These are phyloP conservation scores for Bradysia coprophila DNA, from an alignment of 1,140 invertebrate species.

Conservation along the genomic window DNA sequence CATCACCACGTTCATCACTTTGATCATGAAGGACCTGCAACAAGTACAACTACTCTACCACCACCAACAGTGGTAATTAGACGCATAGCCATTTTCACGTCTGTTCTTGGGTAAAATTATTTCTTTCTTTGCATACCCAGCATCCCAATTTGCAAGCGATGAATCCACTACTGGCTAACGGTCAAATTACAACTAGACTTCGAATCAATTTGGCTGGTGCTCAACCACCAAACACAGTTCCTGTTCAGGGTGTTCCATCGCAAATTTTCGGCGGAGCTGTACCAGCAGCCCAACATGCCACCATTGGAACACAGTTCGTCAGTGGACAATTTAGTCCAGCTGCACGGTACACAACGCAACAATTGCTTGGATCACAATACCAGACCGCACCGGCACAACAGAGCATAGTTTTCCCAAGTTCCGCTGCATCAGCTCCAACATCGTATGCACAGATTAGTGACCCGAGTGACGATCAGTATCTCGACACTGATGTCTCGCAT, in stretches of 20 bases:
- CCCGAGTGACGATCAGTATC: constrained; percentile 34
- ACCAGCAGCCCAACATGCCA: constrained; percentile 9
- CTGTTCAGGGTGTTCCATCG: constrained; percentile 22
- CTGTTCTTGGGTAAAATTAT: background rate
- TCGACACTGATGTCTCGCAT: constrained; percentile 27
- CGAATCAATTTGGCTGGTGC: constrained; percentile 32
- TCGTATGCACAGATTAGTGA: constrained; percentile 8
- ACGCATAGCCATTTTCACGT: background rate
- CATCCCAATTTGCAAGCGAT: constrained; percentile 21
- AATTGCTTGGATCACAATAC: constrained; percentile 15
- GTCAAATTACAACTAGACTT: constrained; percentile 40
- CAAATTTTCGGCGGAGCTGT: background rate
- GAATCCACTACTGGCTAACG: constrained; percentile 40
- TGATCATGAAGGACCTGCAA: constrained; percentile 47
- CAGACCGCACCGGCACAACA: constrained; percentile 5
- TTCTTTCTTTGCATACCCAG: background rate
- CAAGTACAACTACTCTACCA: constrained; percentile 28
- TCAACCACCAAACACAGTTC: constrained; percentile 9
- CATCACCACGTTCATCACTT: constrained; percentile 64
- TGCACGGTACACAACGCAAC: constrained; percentile 33
- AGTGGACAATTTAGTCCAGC: constrained; percentile 37
- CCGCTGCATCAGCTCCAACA: constrained; percentile 1
- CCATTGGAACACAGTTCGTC: constrained; percentile 31
- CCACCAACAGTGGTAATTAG: constrained; percentile 21
- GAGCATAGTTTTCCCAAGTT: constrained; percentile 1